Percentiles rank a stretch among this genome's conserved stretches.
Conservation (phyloP, 23 tunicate species). For the Diplosoma virens region DNA sequence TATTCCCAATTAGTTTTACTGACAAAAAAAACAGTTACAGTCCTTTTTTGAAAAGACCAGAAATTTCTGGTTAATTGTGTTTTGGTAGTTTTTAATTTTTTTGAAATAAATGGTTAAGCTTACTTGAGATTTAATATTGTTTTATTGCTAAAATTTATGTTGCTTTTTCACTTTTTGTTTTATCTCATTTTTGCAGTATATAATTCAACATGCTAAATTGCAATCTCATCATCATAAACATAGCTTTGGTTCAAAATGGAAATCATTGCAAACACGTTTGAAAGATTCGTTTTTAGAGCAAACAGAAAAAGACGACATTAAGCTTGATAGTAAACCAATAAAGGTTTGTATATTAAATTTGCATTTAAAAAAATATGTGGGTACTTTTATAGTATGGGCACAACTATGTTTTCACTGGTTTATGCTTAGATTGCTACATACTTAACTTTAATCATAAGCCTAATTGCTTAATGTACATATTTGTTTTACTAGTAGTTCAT, state of each 20-base stretch:
- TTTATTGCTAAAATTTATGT: too few species aligned
- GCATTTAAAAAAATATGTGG: neutral
- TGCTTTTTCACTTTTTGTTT: too few species aligned
- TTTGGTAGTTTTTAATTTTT: too few species aligned
- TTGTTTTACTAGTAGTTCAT: too few species aligned
- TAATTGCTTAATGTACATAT: too few species aligned
- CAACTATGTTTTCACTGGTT: neutral
- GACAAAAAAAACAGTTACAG: too few species aligned
- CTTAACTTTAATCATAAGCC: neutral
- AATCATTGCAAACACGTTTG: neutral
- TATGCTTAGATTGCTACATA: neutral
- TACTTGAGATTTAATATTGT: too few species aligned
- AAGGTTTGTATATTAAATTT: too few species aligned
- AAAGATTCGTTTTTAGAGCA: constrained; percentile 6
- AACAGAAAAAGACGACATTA: neutral
- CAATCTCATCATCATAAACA: neutral
- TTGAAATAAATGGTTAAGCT: too few species aligned
- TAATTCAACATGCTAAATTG: constrained; percentile 5
- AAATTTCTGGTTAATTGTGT: too few species aligned
- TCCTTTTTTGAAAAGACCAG: too few species aligned
- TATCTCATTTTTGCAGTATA: constrained; percentile 6
- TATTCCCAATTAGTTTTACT: too few species aligned
- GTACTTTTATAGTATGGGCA: neutral
- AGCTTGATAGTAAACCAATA: neutral
- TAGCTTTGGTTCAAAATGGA: constrained; percentile 1